Evolutionary conservation across 2,113 vertebrate species (phyloP), one percentile per base, ranked within the genome.

Genomic region (Chionomys nivalis): DNA sequence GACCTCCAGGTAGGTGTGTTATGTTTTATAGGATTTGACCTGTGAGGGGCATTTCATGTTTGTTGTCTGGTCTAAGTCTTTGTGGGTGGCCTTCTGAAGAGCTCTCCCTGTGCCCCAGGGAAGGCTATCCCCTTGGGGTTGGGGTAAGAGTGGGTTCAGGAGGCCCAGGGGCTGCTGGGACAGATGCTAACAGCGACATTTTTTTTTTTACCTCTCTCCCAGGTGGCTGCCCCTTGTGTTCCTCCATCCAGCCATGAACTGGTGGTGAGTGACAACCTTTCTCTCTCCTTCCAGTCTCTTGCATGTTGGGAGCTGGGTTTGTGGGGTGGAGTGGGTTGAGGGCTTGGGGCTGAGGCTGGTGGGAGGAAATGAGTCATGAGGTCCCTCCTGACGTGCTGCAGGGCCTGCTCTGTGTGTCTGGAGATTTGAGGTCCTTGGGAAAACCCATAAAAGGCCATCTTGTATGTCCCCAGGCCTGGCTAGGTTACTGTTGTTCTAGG

Each of bases 161-260:
- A 81, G 82, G 72, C 31, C 17, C 14, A n/a, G 39, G 23, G 36
- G 39, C 7, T 13, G n/a, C 61, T 49, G 23, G 14, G 24, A 89
- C 49, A 58, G 89, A 87, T 65, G 78, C 97, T 98, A 72, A 98
- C 81, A 92, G 55, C 66, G 7, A 58, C 42, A 87, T 49, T 97
- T 76, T 47, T 76, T 47, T 47, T 47, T 96, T 72, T 94, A 44
- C n/a, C 86, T 87, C n/a, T 92, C 89, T 87, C 78, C 61, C 92
- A 98, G 97, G 97, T 98, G 97, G 97, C 97, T 92, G 97, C 96
- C 92, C 97, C 97, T 78, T 98, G 97, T 6, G 12, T 97, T 91
- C 97, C 97, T 96, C 97, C 97, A 19, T 94, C 97, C 91, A 98
- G 79, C 95, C 97, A 96, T 97, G 97, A 98, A 93, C 70, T 97